Conservation (phyloP, 2,888 invertebrate genomes). For the Gastracanthus pulcherrimus region DNA sequence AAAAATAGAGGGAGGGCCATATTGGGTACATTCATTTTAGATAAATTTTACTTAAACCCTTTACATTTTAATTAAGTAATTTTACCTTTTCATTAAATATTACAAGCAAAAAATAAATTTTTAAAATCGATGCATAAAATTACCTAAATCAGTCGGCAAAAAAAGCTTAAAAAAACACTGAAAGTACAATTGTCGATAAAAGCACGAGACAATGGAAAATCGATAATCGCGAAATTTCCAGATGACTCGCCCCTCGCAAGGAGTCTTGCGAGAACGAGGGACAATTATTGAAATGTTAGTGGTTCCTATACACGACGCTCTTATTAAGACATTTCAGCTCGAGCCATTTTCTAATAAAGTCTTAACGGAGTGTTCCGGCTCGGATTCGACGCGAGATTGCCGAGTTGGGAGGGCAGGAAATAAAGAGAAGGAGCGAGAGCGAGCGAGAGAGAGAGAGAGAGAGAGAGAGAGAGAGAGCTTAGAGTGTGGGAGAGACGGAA, state of each 20-base stretch:
- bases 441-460: background rate
- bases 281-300: slow-evolving; percentile 53
- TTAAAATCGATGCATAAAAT: no score
- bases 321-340: slow-evolving; percentile 70
- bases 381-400: slow-evolving; percentile 46
- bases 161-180: background rate
- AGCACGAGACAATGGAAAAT: slow-evolving; percentile 14
- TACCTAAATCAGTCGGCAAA: background rate
- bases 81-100: no score
- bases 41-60: no score
- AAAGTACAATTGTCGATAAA: background rate
- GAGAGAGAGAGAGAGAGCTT: background rate
- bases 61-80: no score
- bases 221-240: slow-evolving; percentile 39
- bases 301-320: background rate
- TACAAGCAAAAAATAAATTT: no score
- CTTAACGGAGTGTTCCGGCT: slow-evolving; percentile 61
- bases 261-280: background rate
- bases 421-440: background rate
- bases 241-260: background rate
- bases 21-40: no score
- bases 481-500: slow-evolving; percentile 14
- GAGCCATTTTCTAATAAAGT: slow-evolving; percentile 76
- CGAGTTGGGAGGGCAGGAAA: background rate
- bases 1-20: no score